Conservation (phyloP, 2,113 vertebrate genomes). For the Carassius gibelio region DNA sequence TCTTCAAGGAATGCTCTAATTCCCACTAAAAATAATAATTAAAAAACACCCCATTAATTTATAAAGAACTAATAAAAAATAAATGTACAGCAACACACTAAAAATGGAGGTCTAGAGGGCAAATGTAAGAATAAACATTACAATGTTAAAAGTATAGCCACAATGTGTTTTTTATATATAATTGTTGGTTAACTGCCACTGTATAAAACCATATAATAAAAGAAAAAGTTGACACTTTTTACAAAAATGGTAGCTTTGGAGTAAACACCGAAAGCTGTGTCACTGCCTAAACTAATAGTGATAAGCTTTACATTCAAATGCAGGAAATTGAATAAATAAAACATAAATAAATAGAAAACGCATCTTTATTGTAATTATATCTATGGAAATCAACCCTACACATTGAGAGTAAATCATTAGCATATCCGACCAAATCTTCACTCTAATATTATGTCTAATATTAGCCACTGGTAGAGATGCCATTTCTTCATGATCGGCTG, state of each 20-base stretch:
- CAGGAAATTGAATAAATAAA: not conserved
- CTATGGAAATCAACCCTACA: not conserved
- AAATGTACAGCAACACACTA: not conserved
- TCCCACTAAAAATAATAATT: not conserved
- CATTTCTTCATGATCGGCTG: too few species aligned
- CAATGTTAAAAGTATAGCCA: not conserved
- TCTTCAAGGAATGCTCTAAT: not conserved
- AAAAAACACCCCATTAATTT: not conserved
- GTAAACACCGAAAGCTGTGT: too few species aligned
- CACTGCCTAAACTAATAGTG: too few species aligned
- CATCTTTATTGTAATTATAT: not conserved
- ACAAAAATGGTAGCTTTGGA: too few species aligned
- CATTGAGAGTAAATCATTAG: too few species aligned
- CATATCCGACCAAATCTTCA: too few species aligned
- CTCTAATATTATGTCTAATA: too few species aligned
- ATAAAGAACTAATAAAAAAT: not conserved
- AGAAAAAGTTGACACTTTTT: too few species aligned
- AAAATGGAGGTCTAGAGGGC: not conserved
- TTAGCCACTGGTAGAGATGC: too few species aligned
- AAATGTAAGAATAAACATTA: not conserved
- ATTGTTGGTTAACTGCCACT: too few species aligned
- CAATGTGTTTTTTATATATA: too few species aligned
- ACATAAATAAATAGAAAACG: not conserved
- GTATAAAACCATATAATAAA: too few species aligned
- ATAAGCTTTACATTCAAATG: not conserved